phyloP scores from a whole-genome alignment of 2,113 vertebrate species.

The Anhinga anhinga region DNA sequence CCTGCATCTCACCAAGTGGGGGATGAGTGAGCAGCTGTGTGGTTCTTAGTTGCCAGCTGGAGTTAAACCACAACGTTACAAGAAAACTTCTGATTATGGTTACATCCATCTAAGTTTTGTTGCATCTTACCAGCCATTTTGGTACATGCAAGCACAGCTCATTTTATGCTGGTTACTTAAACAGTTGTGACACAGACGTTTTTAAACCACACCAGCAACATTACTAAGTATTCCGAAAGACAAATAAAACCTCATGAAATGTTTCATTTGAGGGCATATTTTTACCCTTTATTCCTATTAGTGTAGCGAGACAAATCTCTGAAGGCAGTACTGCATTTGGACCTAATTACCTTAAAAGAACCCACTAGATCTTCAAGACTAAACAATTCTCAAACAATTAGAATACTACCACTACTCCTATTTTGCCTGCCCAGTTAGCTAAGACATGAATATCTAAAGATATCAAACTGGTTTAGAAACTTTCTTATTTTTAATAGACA shows the following conservation, averaged over 20 bases:
- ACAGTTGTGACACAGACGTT: not conserved
- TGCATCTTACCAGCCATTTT: not conserved
- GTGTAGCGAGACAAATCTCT: not conserved
- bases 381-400: not conserved
- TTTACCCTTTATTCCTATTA: not conserved
- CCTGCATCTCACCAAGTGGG: no score
- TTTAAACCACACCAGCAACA: not conserved
- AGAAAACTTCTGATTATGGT: not conserved
- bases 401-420: not conserved
- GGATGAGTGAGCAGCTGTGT: no score
- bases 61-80: not conserved
- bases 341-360: not conserved
- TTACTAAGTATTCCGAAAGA: not conserved
- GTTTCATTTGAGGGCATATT: not conserved
- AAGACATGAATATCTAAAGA: not conserved
- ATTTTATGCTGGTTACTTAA: not conserved
- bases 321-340: not conserved
- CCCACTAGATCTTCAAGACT: not conserved
- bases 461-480: not conserved
- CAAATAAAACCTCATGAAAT: not conserved
- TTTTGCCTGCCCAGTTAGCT: not conserved
- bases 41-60: no score
- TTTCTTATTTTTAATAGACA: conserved; percentile 7
- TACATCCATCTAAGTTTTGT: not conserved
- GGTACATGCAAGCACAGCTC: not conserved